Evolutionary conservation across 2,113 vertebrate species (phyloP).

Genomic region (Notothenia rossii): DNA sequence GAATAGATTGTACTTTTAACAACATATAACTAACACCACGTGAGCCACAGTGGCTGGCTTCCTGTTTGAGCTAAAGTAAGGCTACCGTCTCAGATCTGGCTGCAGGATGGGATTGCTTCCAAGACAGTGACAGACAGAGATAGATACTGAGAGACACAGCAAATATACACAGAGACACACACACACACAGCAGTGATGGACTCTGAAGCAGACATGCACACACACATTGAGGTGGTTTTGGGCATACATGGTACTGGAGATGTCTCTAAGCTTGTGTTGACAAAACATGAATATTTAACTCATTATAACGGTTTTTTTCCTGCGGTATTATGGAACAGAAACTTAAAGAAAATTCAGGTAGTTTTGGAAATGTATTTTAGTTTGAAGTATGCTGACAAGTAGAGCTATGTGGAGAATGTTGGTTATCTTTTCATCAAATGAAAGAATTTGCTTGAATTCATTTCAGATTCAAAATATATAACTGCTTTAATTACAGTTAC

Average conservation of each 20-base stretch:
- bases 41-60: background rate
- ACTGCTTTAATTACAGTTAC: background rate
- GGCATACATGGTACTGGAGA: conserved; percentile 16
- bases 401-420: background rate
- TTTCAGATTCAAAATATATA: no score
- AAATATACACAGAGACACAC: conserved; percentile 19
- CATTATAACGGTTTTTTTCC: background rate
- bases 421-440: no score
- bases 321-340: background rate
- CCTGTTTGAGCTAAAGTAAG: conserved; percentile 43
- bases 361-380: background rate
- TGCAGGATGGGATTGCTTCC: conserved; percentile 41
- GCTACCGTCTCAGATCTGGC: conserved; percentile 23
- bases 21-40: background rate
- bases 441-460: no score
- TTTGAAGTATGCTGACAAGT: background rate
- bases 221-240: background rate
- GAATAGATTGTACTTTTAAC: background rate
- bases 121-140: conserved; percentile 51
- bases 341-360: background rate
- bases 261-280: conserved; percentile 16
- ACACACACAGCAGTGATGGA: background rate
- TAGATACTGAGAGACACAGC: conserved; percentile 42
- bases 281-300: conserved; percentile 34
- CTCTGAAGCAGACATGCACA: no score